Percentiles rank a stretch among this genome's conserved stretches.
Evolutionary conservation across 92 coral and sea anemone genomes (phyloP).

Genomic region (Nematostella vectensis): DNA sequence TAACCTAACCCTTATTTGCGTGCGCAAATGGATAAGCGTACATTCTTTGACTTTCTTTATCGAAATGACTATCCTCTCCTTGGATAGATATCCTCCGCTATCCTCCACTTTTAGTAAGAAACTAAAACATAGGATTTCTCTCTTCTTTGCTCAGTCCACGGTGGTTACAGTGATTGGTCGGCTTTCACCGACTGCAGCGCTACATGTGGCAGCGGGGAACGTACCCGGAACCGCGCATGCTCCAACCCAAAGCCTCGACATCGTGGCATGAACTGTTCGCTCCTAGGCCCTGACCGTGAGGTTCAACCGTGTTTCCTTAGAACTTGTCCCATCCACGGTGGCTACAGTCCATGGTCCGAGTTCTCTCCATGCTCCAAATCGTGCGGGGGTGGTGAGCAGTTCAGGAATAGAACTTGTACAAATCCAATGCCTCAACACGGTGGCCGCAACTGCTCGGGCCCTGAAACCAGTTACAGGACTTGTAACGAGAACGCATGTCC

Average conservation of each 20-base stretch:
- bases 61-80: no score
- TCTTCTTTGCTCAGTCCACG: no score
- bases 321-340: conserved; percentile 58
- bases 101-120: no score
- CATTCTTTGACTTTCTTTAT: no score
- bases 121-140: no score
- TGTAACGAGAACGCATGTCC: conserved; percentile 49
- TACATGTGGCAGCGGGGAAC: conserved; percentile 44
- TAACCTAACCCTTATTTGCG: no score
- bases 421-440: conserved; percentile 49
- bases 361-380: conserved; percentile 35
- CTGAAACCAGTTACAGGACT: background rate
- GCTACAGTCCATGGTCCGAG: conserved; percentile 47
- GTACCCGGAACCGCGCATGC: conserved; percentile 33
- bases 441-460: conserved; percentile 34
- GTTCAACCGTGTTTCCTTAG: conserved; percentile 24
- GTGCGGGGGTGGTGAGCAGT: conserved; percentile 45
- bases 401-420: conserved; percentile 32
- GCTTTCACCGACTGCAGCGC: conserved; percentile 32
- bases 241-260: conserved; percentile 39
- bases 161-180: conserved; percentile 51
- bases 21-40: no score
- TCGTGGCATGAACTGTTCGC: conserved; percentile 41
- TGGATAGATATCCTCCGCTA: no score
- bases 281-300: conserved; percentile 28